Evolutionary conservation across 2,888 invertebrate genomes (phyloP), one percentile per base, ranked within the genome.

Genomic region (Conops quadrifasciatus): DNA sequence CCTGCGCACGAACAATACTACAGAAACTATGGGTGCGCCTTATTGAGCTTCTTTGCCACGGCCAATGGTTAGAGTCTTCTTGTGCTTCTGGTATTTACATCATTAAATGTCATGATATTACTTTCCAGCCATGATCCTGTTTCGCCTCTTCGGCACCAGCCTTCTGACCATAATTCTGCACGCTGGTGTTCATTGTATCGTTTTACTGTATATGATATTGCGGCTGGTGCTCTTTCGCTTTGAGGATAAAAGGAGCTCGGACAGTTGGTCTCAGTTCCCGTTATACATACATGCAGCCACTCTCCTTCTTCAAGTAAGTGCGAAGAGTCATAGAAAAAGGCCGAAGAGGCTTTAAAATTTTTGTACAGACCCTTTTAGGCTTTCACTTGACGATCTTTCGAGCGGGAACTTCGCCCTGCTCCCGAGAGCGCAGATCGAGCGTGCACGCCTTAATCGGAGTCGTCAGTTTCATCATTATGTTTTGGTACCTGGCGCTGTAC

Each of bases 101-200:
- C 49, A 13, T 13, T 43, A 13, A 11, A 43, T 19, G 2, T 15
- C 49, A 13, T n/a, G n/a, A 19, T 16, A n/a, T 19, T 49, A 13
- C 15, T 49, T 49, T 49, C n/a, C n/a, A 49, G 49, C 49, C 49
- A 49, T 49, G 49, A 19, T 49, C n/a, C 11, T 49, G n/a, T 49
- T 49, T 49, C 49, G 49, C 11, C 11, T 49, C 3, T 49, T 49
- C n/a, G 19, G 19, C 11, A 19, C 11, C 7, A 49, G 11, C 49
- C 49, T 49, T 4, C 3, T 49, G 2, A 49, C 49, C 49, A 49
- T 16, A 2, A 49, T 49, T 49, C 11, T 7, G 11, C 49, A 49
- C 11, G 49, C 49, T 15, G 49, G 49, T n/a, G 3, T 19, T 49
- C 49, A 49, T 13, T 49, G 15, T 19, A 49, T 49, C 3, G 49